phyloP scores from a whole-genome alignment of 2,888 invertebrate species.

The Rhopalosiphum nymphaeae region DNA sequence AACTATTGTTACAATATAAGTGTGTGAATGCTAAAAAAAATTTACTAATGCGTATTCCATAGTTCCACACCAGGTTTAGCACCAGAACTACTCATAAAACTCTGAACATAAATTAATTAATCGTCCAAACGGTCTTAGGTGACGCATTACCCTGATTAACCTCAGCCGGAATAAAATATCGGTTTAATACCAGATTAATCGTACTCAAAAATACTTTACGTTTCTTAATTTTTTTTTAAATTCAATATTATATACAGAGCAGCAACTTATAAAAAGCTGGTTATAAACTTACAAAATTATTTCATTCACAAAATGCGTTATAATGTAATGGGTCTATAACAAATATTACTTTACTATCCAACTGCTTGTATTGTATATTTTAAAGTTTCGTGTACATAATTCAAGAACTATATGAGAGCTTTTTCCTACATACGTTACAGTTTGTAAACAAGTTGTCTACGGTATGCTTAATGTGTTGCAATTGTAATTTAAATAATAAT shows the following conservation, averaged over 20 bases:
- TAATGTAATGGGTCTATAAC: too few relatives aligned
- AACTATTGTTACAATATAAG: neutral
- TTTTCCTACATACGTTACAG: neutral
- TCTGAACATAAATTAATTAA: neutral
- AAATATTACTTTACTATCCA: neutral
- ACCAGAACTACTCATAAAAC: neutral
- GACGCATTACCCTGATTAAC: neutral
- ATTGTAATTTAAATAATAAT: neutral
- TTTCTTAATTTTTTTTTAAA: too few relatives aligned
- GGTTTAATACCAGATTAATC: neutral
- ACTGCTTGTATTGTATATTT: conserved; percentile 2
- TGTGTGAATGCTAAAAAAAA: neutral
- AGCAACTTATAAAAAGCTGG: neutral
- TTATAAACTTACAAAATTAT: neutral
- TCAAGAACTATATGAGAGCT: neutral
- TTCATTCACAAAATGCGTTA: neutral
- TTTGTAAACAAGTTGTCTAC: neutral
- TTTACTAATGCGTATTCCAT: neutral
- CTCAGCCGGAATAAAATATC: neutral
- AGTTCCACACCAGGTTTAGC: neutral
- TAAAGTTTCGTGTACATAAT: neutral
- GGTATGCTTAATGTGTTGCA: neutral
- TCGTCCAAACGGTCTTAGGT: neutral
- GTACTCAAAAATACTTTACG: too few relatives aligned
- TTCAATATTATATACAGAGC: neutral